Conservation (phyloP, 2,797 vertebrate genomes). For the Psittacula derbiana region DNA sequence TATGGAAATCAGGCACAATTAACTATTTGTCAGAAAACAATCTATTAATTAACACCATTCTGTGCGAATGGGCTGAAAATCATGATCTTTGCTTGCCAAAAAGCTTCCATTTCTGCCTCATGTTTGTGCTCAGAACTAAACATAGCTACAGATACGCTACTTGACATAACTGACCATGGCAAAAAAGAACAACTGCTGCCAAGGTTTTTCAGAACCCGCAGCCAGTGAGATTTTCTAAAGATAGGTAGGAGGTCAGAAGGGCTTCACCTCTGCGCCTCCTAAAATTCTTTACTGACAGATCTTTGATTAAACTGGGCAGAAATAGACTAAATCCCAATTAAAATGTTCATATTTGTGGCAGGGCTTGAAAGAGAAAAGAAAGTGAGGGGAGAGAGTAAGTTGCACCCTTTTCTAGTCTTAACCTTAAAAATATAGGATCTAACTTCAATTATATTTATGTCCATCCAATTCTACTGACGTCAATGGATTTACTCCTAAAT, state of each 20-base stretch:
- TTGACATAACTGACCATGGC: conserved; percentile 44
- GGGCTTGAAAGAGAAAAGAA: background rate
- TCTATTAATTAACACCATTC: conserved; percentile 51
- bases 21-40: conserved; percentile 55
- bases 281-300: conserved; percentile 14
- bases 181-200: conserved; percentile 9
- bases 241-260: background rate
- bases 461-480: background rate
- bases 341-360: background rate
- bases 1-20: conserved; percentile 38
- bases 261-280: background rate
- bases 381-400: background rate
- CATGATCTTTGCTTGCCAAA: conserved; percentile 9
- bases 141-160: background rate
- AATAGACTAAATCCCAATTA: background rate
- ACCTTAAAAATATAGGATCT: conserved; percentile 2
- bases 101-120: conserved; percentile 25
- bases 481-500: conserved; percentile 20
- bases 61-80: conserved; percentile 4
- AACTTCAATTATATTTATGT: conserved; percentile 30
- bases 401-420: conserved; percentile 2
- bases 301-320: conserved; percentile 24
- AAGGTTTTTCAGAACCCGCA: background rate
- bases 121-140: conserved; percentile 41
- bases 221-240: conserved; percentile 4